Conservation (phyloP, 2,888 invertebrate genomes). For the Xanthia icteritia region DNA sequence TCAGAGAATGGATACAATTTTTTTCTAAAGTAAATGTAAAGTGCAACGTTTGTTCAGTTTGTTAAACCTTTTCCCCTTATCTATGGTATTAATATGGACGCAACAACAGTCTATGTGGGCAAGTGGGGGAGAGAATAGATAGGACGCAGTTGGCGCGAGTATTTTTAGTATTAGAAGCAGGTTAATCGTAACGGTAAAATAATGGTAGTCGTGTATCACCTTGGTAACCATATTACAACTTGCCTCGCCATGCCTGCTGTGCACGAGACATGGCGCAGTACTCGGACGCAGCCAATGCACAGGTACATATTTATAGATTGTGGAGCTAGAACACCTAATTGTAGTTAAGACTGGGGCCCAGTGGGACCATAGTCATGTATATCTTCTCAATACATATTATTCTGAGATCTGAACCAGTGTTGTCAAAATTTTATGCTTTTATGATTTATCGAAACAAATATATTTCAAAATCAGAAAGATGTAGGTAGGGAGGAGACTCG, state of each 20-base stretch:
- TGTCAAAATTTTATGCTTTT: neutral
- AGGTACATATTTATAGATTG: too few species aligned
- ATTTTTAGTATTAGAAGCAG: constrained; percentile 44
- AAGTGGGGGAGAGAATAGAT: constrained; percentile 43
- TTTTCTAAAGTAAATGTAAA: constrained; percentile 1
- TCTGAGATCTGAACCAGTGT: neutral
- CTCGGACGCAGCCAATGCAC: too few species aligned
- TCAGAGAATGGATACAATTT: neutral
- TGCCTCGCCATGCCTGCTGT: neutral
- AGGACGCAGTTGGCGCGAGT: constrained; percentile 38
- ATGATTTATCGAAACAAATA: neutral
- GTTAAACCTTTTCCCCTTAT: constrained; percentile 8
- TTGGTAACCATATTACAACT: neutral
- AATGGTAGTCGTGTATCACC: constrained; percentile 19
- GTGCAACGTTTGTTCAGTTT: neutral
- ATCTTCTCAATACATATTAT: neutral
- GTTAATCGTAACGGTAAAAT: constrained; percentile 34
- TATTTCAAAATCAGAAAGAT: neutral
- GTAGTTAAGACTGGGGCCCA: too few species aligned
- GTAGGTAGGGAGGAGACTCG: neutral
- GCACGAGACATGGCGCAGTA: too few species aligned
- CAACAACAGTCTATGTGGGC: constrained; percentile 24
- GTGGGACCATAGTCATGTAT: too few species aligned
- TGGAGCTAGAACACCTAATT: too few species aligned
- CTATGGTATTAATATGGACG: constrained; percentile 28